A percentile compares a stretch with the other conserved stretches of the same genome.
Evolutionary conservation across 1,140 invertebrate species (phyloP).

Genomic region (Nixonia krombeini): DNA sequence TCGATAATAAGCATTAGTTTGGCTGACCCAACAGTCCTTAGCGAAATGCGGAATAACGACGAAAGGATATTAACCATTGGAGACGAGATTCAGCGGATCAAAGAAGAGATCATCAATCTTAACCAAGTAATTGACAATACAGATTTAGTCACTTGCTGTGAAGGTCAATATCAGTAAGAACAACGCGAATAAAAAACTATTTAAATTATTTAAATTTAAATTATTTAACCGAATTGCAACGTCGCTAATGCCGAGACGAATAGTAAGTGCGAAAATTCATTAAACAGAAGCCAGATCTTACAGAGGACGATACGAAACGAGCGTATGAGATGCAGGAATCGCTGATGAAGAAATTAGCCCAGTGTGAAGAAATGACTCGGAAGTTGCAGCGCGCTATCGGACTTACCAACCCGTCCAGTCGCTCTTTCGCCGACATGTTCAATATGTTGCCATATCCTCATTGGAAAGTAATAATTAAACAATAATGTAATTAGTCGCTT

Average conservation of each 20-base stretch:
- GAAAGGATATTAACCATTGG: too few relatives aligned
- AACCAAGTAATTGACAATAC: conserved; percentile 46
- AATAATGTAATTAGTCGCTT: conserved; percentile 1
- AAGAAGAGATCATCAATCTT: conserved; percentile 39
- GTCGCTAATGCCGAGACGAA: background rate
- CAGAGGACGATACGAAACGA: conserved; percentile 54
- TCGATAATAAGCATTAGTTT: too few relatives aligned
- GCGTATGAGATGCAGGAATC: conserved; percentile 55
- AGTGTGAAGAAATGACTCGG: conserved; percentile 62
- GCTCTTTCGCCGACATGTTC: conserved; percentile 51
- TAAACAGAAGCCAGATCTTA: conserved; percentile 61
- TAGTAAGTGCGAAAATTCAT: conserved; percentile 1
- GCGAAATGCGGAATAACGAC: too few relatives aligned
- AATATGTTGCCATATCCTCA: conserved; percentile 47
- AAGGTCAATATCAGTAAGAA: too few relatives aligned
- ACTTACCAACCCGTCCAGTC: conserved; percentile 50
- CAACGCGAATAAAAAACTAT: too few relatives aligned
- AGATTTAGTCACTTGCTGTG: too few relatives aligned
- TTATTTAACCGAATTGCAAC: background rate
- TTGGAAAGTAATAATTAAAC: conserved; percentile 16
- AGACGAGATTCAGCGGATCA: conserved; percentile 55
- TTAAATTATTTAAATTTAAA: conserved; percentile 4
- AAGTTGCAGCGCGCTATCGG: conserved; percentile 58
- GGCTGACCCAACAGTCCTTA: too few relatives aligned
- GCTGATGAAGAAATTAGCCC: conserved; percentile 54